These are phyloP conservation scores for Metallyticus violacea DNA, from an alignment of 2,888 invertebrate genomes.

Conservation along the genomic window DNA sequence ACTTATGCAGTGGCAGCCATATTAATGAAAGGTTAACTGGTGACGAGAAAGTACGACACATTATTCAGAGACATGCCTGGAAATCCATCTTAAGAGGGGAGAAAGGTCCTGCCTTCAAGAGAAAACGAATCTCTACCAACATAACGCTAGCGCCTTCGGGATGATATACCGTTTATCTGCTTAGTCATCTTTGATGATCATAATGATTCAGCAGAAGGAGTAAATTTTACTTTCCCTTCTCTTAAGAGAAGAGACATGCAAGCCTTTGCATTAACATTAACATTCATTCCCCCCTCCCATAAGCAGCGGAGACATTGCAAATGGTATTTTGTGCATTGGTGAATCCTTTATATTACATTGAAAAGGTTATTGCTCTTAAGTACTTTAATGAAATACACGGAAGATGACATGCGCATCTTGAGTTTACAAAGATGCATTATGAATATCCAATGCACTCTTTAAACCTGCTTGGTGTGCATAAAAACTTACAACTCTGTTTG, in stretches of 20 bases:
- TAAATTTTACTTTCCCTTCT: neutral
- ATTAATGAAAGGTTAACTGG: no score
- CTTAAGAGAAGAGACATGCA: neutral
- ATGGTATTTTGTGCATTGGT: neutral
- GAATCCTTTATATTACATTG: no score
- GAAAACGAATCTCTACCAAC: neutral
- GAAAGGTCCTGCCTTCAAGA: neutral
- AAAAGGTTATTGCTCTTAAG: neutral
- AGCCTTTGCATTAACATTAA: neutral
- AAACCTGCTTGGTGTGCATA: neutral
- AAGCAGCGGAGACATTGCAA: neutral
- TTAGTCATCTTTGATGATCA: neutral
- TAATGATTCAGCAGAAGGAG: neutral
- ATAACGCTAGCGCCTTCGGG: neutral
- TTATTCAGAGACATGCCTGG: neutral
- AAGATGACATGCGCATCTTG: no score
- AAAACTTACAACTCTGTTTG: no score
- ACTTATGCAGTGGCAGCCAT: no score
- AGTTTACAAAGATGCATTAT: neutral
- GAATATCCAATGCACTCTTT: neutral
- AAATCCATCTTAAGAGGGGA: neutral
- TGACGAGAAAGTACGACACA: neutral
- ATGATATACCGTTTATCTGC: neutral
- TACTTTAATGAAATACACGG: neutral
- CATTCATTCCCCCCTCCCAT: neutral